Evolutionary conservation across 1,140 invertebrate species (phyloP).

Genomic region (Apis florea): DNA sequence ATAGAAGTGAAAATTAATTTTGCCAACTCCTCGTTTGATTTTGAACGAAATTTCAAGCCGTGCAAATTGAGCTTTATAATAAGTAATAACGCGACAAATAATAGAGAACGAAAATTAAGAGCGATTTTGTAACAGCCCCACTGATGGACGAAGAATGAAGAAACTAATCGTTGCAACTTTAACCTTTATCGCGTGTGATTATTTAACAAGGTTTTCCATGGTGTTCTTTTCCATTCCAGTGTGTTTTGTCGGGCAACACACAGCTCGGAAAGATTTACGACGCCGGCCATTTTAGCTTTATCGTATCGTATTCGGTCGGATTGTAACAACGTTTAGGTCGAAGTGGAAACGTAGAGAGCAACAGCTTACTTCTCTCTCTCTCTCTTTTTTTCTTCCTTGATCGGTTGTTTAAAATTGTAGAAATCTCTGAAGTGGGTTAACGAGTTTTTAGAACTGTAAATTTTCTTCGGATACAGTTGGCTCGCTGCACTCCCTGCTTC

Average conservation of each 20-base stretch:
- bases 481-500: too few species aligned
- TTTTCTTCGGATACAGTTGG: not conserved
- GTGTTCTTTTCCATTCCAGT: not conserved
- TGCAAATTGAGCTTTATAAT: too few species aligned
- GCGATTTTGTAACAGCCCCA: too few species aligned
- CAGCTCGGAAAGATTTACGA: not conserved
- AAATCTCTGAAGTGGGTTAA: slow-evolving; percentile 8
- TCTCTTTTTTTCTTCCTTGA: not conserved
- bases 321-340: slow-evolving; percentile 1
- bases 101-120: too few species aligned
- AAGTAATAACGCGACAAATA: too few species aligned
- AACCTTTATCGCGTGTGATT: not conserved
- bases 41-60: too few species aligned
- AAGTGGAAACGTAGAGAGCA: not conserved
- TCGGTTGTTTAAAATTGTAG: slow-evolving; percentile 7
- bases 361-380: not conserved
- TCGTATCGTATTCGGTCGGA: not conserved
- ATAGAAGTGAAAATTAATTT: too few species aligned
- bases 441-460: not conserved
- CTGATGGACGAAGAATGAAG: too few species aligned
- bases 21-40: too few species aligned
- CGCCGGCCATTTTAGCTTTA: not conserved
- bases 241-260: not conserved
- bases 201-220: not conserved
- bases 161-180: not conserved